Conservation (phyloP, 2,113 vertebrate genomes). For the Vidua chalybeata region DNA sequence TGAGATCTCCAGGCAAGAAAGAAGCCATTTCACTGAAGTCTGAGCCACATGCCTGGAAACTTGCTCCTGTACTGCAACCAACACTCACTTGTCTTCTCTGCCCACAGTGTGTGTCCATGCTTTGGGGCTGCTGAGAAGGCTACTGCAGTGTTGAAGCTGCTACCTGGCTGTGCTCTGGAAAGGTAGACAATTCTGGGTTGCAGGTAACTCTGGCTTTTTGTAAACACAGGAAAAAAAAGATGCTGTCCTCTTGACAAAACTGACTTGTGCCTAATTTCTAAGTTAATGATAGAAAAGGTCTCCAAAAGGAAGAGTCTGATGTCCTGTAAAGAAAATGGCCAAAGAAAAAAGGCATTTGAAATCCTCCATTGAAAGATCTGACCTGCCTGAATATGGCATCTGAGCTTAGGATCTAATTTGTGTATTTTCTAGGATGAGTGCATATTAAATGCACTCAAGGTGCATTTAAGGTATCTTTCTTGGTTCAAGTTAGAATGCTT, state of each 20-base stretch:
- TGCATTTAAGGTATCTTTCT: not conserved
- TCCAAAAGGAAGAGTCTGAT: not conserved
- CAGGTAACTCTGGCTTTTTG: not conserved
- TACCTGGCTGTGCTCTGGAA: not conserved
- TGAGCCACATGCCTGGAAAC: not conserved
- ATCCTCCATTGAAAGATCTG: not conserved
- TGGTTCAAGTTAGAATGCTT: not conserved
- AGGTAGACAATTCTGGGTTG: not conserved
- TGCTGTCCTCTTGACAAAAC: not conserved
- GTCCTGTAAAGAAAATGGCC: not conserved
- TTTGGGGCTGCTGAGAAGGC: not conserved
- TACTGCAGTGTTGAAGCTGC: not conserved
- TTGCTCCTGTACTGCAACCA: not conserved
- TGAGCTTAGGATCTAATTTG: not conserved
- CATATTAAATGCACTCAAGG: not conserved
- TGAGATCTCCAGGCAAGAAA: not conserved
- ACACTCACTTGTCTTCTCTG: not conserved
- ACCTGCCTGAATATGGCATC: not conserved
- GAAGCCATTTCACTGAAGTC: not conserved
- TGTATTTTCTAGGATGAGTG: not conserved
- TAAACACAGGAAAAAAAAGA: not conserved
- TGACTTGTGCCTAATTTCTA: not conserved
- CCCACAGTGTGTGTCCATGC: accelerated
- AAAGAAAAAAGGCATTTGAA: not conserved
- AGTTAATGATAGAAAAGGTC: not conserved